Base-by-base conservation (phyloP, 2,797 vertebrate genomes). In the Labeo calbasu region DNA sequence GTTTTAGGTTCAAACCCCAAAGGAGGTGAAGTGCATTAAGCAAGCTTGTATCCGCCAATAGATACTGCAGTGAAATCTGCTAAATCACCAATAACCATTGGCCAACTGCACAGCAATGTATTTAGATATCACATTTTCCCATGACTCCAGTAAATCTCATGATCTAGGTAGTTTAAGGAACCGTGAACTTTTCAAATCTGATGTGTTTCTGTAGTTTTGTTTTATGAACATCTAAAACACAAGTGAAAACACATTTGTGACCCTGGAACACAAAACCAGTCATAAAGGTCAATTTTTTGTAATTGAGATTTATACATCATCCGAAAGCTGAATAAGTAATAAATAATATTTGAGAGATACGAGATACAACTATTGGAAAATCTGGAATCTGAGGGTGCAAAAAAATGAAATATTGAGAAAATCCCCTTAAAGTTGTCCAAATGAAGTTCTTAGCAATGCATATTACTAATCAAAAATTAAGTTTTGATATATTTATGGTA, bases 21-120 rank as follows among this genome's bases (percentile, higher is more conserved):
- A 57, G 53, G 53, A 10, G 46, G 55, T 17, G n/a, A 77, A 61
- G 14, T 77, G 36, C 19, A n/a, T 13, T 43, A 46, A 69, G 19
- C 19, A 69, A 69, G 66, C 66, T 19, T 40, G 4, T n/a, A 43
- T 69, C 36, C 40, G 21, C 66, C 63, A 66, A 66, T 14, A 19
- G 63, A 65, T 19, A 66, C 46, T 65, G n/a, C 21, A 46, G 43
- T 19, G 17, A 72, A 82, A 73, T 73, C 13, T 48, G 55, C n/a
- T 63, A 61, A 72, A 50, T 78, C 77, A 65, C 23, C 77, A 78
- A 19, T 65, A 78, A 50, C 57, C 12, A 15, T 2, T 23, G 53
- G 32, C 19, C 51, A 77, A 19, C 2, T 63, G 40, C 40, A 25
- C 59, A 25, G 21, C 55, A 59, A n/a, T 77, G 36, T 57, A 65